Percentiles rank a stretch among this genome's conserved stretches.
These are phyloP conservation scores for Coregonus sp. DNA, from an alignment of 2,797 vertebrate species.

Conservation along the genomic window DNA sequence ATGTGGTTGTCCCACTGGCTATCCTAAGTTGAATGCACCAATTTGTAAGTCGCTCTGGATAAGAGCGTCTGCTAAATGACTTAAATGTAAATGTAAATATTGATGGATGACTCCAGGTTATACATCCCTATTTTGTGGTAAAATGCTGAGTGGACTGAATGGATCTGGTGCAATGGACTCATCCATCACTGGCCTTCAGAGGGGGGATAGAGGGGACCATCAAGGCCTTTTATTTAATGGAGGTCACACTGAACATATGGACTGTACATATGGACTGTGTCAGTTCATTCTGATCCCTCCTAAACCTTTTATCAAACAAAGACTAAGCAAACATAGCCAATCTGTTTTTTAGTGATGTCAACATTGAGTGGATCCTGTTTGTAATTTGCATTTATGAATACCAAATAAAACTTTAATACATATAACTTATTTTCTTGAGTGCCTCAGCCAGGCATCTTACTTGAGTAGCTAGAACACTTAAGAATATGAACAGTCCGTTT, in stretches of 20 bases:
- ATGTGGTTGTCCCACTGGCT: no score
- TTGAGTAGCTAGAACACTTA: neutral
- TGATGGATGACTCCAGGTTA: neutral
- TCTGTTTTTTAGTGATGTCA: neutral
- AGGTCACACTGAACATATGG: neutral
- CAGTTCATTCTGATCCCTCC: neutral
- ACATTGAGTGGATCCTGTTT: neutral
- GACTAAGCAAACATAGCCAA: neutral
- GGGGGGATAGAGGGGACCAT: neutral
- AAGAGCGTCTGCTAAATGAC: no score
- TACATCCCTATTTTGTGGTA: neutral
- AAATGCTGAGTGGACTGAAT: slow-evolving; percentile 3
- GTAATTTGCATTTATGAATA: neutral
- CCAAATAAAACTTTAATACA: neutral
- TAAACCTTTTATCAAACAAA: neutral
- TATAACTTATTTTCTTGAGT: neutral
- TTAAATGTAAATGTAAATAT: neutral
- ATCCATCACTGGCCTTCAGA: slow-evolving; percentile 2
- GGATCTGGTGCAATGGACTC: neutral
- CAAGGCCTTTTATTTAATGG: slow-evolving; percentile 1
- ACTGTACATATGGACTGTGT: neutral
- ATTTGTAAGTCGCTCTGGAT: no score
- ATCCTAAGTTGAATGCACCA: no score
- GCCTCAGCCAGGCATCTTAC: neutral
- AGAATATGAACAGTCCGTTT: neutral